Percentiles rank a stretch among this genome's conserved stretches.
Evolutionary conservation across 2,888 invertebrate genomes (phyloP).

Genomic region (Archips crataeganus): DNA sequence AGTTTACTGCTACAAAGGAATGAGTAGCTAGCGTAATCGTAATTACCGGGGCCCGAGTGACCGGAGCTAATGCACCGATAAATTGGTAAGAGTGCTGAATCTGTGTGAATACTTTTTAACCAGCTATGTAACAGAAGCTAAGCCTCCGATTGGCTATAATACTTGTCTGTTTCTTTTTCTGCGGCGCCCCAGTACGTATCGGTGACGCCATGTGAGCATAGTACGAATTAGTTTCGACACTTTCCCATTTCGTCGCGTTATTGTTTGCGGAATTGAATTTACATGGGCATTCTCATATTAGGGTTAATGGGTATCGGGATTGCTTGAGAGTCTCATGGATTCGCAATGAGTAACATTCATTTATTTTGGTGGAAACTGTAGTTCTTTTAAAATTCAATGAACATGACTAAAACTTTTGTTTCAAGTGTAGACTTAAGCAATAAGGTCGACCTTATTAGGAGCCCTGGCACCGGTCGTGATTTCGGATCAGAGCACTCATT

Average conservation of each 20-base stretch:
- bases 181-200: slow-evolving; percentile 41
- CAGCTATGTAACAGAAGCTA: slow-evolving; percentile 56
- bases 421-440: slow-evolving; percentile 4
- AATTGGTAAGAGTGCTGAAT: slow-evolving; percentile 68
- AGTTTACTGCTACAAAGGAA: slow-evolving; percentile 50
- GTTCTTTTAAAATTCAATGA: neutral
- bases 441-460: slow-evolving; percentile 39
- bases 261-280: slow-evolving; percentile 38
- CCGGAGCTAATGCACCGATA: slow-evolving; percentile 64
- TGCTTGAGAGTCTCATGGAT: neutral
- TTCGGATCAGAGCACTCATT: slow-evolving; percentile 55
- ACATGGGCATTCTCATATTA: neutral
- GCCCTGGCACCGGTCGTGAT: slow-evolving; percentile 49
- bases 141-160: slow-evolving; percentile 50
- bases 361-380: neutral
- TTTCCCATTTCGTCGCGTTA: slow-evolving; percentile 50
- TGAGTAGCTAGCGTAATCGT: slow-evolving; percentile 56
- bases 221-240: slow-evolving; percentile 55
- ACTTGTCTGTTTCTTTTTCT: slow-evolving; percentile 36
- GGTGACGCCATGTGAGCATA: slow-evolving; percentile 51
- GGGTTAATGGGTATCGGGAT: slow-evolving; percentile 22
- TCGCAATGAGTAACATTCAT: neutral
- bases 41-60: slow-evolving; percentile 57
- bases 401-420: neutral
- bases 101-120: slow-evolving; percentile 59